Base-by-base conservation (phyloP, 2,888 invertebrate genomes). In the Rhorus exstirpatorius region DNA sequence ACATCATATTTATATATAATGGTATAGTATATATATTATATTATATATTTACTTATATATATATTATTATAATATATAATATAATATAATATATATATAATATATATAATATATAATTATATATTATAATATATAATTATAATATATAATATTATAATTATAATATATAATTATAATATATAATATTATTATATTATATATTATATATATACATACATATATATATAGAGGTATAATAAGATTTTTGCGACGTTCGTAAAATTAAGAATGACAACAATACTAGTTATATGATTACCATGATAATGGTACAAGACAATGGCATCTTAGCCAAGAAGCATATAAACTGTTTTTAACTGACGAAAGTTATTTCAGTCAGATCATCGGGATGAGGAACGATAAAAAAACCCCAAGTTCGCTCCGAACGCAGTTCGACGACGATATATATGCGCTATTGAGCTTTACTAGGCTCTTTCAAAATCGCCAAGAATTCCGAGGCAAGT, bases 331-430 rank as follows among this genome's bases (percentile, higher is more conserved):
- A 26, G 49, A 65, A 49, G 38, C 70, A 21, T 71, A 71, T 49
- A 81, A 71, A 70, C 24, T 19, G 41, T 19, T 24, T 58, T 75
- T 81, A 63, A 71, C 41, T 41, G 76, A 60, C 26, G 44, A 67
- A 44, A 76, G 65, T 76, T 63, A 80, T 75, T 81, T 35, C 49
- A 71, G 76, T 71, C 58, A 60, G 41, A 76, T 65, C 61, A 76
- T 65, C 61, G 55, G 35, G 19, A 51, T 51, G 67, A 44, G 14
- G 65, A 1, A 61, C 53, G 77, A 81, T 72, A 71, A 44, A n/a
- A n/a, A n/a, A 46, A 58, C 17, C 58, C 4, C 31, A 7, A 51
- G 14, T 26, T 55, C n/a, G n/a, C 44, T 55, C 10, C 24, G 31
- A 70, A 31, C n/a, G n/a, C 35, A 53, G 26, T 70, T 72, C 55